phyloP scores from a whole-genome alignment of 2,888 invertebrate species.

The Horisme vitalbata region DNA sequence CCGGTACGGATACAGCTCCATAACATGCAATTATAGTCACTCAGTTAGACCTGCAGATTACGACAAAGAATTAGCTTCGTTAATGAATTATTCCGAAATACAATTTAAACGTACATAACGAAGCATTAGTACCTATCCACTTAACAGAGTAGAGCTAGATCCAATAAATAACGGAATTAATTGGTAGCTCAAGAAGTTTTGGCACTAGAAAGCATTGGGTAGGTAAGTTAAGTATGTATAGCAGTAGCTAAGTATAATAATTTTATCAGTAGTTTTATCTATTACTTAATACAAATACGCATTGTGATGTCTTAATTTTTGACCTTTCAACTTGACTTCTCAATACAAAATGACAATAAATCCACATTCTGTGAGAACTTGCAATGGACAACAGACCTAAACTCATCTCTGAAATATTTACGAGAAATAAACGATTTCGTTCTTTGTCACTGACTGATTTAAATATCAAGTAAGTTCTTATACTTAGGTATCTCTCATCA shows the following conservation, averaged over 20 bases:
- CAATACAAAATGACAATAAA: too few species aligned
- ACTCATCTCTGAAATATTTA: background rate
- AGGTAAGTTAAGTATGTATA: too few species aligned
- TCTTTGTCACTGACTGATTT: conserved; percentile 1
- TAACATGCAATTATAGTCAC: conserved; percentile 16
- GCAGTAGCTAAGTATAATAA: background rate
- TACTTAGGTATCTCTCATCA: too few species aligned
- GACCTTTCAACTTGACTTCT: too few species aligned
- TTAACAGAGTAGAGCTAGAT: too few species aligned
- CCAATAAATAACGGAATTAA: too few species aligned
- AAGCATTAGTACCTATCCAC: background rate
- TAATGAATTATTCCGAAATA: background rate
- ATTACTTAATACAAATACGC: too few species aligned
- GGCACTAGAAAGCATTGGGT: background rate
- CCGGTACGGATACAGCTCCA: conserved; percentile 1
- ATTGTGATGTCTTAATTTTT: background rate
- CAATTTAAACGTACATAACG: background rate
- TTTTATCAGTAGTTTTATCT: background rate
- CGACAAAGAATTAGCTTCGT: too few species aligned
- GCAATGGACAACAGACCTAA: background rate
- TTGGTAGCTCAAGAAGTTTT: background rate
- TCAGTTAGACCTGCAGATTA: background rate
- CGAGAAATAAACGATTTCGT: conserved; percentile 1
- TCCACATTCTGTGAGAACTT: background rate
- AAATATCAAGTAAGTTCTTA: conserved; percentile 2